Conservation (phyloP, 2,888 invertebrate species). For the Eueremaeus valkanovi region DNA sequence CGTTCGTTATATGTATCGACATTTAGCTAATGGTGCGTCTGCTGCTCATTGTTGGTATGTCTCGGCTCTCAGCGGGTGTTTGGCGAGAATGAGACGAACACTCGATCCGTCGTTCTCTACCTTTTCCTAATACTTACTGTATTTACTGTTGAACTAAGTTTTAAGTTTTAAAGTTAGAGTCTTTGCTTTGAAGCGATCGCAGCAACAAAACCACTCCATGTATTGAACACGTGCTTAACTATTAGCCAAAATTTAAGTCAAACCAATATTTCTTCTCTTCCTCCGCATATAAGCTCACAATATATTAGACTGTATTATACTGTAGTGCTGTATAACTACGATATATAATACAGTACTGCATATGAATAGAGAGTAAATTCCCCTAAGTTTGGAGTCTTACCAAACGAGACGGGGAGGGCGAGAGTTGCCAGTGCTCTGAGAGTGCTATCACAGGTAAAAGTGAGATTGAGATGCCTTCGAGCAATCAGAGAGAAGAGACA, state of each 20-base stretch:
- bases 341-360: no score
- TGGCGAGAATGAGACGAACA: neutral
- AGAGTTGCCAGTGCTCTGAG: neutral
- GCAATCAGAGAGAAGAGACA: conserved; percentile 22
- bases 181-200: neutral
- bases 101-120: no score
- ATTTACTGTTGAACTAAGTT: neutral
- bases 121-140: neutral
- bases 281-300: conserved; percentile 5
- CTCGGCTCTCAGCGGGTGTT: conserved; percentile 15
- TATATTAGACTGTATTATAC: no score
- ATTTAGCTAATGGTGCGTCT: neutral
- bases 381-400: neutral
- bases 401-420: conserved; percentile 29
- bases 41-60: neutral
- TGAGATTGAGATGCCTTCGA: conserved; percentile 28
- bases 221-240: conserved; percentile 22
- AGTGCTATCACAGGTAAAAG: conserved; percentile 8
- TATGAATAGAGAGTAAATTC: conserved; percentile 1
- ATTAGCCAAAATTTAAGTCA: neutral
- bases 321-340: no score
- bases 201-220: conserved; percentile 24
- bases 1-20: neutral
- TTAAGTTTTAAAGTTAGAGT: neutral
- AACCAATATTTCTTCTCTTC: conserved; percentile 24